phyloP scores from a whole-genome alignment of 2,113 vertebrate genomes.

The Antechinus stuartii region DNA sequence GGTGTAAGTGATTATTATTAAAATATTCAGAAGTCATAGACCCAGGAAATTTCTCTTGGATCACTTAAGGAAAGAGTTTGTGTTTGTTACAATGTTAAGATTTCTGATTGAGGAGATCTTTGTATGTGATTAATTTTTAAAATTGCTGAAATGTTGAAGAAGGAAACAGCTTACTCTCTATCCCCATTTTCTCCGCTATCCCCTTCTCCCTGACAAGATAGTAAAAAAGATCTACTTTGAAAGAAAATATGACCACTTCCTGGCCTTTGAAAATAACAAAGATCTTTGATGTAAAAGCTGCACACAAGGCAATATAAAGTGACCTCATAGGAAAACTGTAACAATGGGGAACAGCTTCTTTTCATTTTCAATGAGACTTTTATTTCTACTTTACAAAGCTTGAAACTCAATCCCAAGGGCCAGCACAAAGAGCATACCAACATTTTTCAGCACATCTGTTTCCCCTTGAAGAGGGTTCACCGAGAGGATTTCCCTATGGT shows the following conservation, averaged over 20 bases:
- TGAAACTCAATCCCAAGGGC: background rate
- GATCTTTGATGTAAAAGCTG: background rate
- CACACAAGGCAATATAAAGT: background rate
- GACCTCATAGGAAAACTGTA: background rate
- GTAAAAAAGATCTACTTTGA: conserved; percentile 4
- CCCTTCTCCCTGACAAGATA: background rate
- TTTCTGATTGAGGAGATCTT: background rate
- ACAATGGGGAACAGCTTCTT: background rate
- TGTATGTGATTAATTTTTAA: background rate
- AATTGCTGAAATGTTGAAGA: background rate
- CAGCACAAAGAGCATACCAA: background rate
- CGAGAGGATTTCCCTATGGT: background rate
- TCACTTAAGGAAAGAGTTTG: background rate
- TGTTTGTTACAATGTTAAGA: background rate
- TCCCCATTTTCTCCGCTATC: background rate
- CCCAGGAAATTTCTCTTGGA: background rate
- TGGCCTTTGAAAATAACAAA: background rate
- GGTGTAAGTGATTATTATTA: background rate
- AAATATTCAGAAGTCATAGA: background rate
- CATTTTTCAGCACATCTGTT: background rate
- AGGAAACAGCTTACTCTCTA: background rate
- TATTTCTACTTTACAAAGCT: background rate
- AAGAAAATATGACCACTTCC: background rate
- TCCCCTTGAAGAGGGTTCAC: background rate
- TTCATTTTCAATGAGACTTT: background rate